phyloP scores from a whole-genome alignment of 2,888 invertebrate genomes.

The Macrophya annulata region DNA sequence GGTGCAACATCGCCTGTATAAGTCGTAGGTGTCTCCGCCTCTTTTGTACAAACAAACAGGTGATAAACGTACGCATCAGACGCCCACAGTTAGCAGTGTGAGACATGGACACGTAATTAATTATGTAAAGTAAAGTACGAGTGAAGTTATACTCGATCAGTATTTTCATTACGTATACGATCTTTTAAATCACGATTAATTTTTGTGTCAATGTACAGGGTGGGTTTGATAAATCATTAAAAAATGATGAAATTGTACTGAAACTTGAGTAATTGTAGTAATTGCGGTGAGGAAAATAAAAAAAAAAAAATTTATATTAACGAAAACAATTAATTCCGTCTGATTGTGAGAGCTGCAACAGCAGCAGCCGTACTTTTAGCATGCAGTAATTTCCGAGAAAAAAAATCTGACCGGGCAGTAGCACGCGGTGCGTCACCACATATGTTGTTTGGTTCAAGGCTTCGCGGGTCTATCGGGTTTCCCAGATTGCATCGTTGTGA shows the following conservation, averaged over 20 bases:
- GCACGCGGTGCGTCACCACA: constrained; percentile 33
- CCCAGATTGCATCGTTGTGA: constrained; percentile 29
- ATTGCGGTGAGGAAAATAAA: not conserved
- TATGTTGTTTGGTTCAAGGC: constrained; percentile 48
- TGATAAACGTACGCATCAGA: constrained; percentile 43
- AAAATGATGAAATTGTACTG: not conserved
- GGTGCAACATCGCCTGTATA: not conserved
- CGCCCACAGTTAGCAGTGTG: constrained; percentile 25
- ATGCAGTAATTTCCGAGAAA: constrained; percentile 16
- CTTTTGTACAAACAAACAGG: constrained; percentile 50
- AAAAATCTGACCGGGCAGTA: constrained; percentile 32
- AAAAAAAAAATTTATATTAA: not conserved
- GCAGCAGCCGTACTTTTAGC: not conserved
- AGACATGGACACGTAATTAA: constrained; percentile 42
- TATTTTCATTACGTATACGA: not conserved
- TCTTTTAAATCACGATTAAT: not conserved
- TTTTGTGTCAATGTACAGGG: not conserved
- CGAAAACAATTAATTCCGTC: not conserved
- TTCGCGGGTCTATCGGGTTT: constrained; percentile 45
- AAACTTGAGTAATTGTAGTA: not conserved
- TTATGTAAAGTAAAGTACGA: constrained; percentile 28
- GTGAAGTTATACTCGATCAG: not conserved
- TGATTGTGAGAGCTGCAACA: not conserved
- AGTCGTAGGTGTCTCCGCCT: constrained; percentile 47
- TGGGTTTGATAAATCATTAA: not conserved